A percentile compares a stretch with the other conserved stretches of the same genome.
These are phyloP conservation scores for Macropis europaea DNA, from an alignment of 2,888 invertebrate species.

Conservation along the genomic window DNA sequence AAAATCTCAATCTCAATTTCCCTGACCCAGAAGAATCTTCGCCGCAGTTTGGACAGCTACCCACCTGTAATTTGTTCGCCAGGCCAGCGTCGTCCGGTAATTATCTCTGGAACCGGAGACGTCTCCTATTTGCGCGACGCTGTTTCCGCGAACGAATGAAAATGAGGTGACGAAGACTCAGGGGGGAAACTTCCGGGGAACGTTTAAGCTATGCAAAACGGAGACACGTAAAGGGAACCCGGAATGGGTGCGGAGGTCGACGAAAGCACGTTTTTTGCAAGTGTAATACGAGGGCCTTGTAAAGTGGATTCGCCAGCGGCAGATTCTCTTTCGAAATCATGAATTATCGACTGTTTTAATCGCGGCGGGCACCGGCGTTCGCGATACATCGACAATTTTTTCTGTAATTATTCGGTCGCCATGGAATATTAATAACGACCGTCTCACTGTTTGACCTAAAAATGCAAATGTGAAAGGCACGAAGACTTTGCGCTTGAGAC, in stretches of 20 bases:
- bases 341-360: conserved; percentile 4
- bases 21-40: background rate
- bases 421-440: no score
- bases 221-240: background rate
- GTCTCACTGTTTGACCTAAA: no score
- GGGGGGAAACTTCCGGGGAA: conserved; percentile 9
- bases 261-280: conserved; percentile 27
- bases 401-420: no score
- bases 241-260: background rate
- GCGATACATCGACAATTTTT: no score
- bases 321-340: background rate
- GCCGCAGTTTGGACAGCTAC: background rate
- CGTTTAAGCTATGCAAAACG: conserved; percentile 32
- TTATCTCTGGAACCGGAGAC: conserved; percentile 28
- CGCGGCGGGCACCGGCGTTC: no score
- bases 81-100: conserved; percentile 25
- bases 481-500: no score
- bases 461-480: no score
- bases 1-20: background rate
- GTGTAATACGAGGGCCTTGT: conserved; percentile 10
- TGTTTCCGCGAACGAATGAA: conserved; percentile 45
- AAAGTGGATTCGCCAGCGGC: background rate
- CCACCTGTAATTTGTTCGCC: conserved; percentile 43
- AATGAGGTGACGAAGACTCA: conserved; percentile 31
- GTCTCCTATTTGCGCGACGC: conserved; percentile 41